Evolutionary conservation across 2,113 vertebrate species (phyloP), one percentile per base, ranked within the genome.

Genomic region (Toxotes chatareus): DNA sequence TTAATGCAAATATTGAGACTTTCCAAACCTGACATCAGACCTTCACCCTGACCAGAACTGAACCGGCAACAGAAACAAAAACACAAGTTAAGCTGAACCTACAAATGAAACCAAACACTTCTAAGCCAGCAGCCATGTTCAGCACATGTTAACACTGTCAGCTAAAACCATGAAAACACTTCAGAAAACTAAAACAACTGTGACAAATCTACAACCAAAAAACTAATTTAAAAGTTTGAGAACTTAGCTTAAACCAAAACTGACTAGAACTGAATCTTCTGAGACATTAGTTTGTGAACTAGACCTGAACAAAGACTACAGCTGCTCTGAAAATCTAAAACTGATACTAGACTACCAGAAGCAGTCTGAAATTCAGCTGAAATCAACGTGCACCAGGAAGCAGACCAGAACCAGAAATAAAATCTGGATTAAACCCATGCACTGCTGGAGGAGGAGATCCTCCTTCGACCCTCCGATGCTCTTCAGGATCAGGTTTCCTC

Each of bases 401-500:
- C 68, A 76, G 59, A 86, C 49, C 75, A 67, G 53, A 69, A 72
- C 47, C 70, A 81, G 73, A 64, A 80, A 80, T 83, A 79, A 83
- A 87, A 59, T 71, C 19, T 63, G 65, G 79, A 86, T 80, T 56
- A 61, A 86, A 85, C 13, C 69, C 34, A 21, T 60, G 79, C 27
- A 36, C 74, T 76, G 51, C 66, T 69, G 67, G 55, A 84, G 59
- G 69, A 87, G 85, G 46, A 92, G 90, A 89, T 88, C 86, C 76
- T 90, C 88, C 80, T 90, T 88, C 63, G 57, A 74, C 79, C 80
- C 69, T 74, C 68, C 16, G 51, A 82, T 84, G 82, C 70, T 89
- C 86, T 57, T 85, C 73, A 86, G 84, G 89, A 87, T 93, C 90
- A 82, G 70, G 79, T 93, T 93, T 93, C 90, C 74, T 76, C 60